Base-by-base conservation (phyloP, 1,140 invertebrate species). In the Dendroctonus ponderosae region DNA sequence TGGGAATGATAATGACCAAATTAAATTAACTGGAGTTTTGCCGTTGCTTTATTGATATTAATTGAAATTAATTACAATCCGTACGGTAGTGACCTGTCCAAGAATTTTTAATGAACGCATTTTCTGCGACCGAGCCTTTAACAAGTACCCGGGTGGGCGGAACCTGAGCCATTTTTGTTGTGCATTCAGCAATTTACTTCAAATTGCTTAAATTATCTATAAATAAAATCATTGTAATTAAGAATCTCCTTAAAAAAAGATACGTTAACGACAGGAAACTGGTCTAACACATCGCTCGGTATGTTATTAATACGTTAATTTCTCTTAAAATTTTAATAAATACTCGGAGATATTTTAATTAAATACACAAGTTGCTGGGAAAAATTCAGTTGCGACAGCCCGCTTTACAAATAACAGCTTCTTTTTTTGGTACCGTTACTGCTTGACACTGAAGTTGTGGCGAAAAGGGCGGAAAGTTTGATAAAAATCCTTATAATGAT, bases 131-230 rank as follows among this genome's bases (percentile, higher is more conserved):
- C 41, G 42, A 42, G 37, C 11, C 46, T 14, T 56, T 61, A 69
- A 69, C 68, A 67, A 67, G 68, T 53, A 52, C 64, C 49, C 46
- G 6, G 49, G 54, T 53, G 60, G 68, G 68, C 68, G 68, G 49
- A 9, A 15, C 9, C 52, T 43, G 14, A 43, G 60, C 49, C 46
- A 66, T 70, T 66, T 70, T 66, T 70, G 61, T 70, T 63, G 50
- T 42, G 48, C 53, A 61, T 69, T 66, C 66, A 59, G 68, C 65
- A 70, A 67, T 70, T 70, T 70, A 67, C 62, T 67, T 64, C 64
- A 64, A 67, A 70, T 70, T 67, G 66, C 69, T 70, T 60, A 67
- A 70, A 70, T 70, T 70, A 70, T 70, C 69, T 70, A 70, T 67
- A 70, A 70, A 67, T 70, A 70, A 70, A 67, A 70, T 70, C 69